Conservation (phyloP, 2,888 invertebrate species). For the Lasioglossum calceatum region DNA sequence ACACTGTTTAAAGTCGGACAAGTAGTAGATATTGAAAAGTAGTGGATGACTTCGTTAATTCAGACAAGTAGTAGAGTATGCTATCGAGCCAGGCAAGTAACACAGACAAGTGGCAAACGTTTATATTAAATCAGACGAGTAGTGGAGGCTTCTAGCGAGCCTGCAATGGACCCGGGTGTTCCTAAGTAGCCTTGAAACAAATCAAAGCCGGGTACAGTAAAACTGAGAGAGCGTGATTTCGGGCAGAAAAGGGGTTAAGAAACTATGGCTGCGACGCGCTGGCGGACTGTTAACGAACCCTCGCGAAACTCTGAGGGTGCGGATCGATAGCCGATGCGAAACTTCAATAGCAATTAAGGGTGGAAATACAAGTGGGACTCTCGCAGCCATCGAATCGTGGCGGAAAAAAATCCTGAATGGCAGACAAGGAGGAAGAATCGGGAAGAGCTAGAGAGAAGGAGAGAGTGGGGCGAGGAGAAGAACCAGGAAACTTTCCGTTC, state of each 20-base stretch:
- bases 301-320: background rate
- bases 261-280: background rate
- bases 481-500: constrained; percentile 25
- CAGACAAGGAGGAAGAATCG: background rate
- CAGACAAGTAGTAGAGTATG: background rate
- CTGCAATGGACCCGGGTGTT: background rate
- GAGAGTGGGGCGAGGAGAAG: background rate
- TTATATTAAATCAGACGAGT: background rate
- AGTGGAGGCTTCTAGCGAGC: background rate
- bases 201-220: background rate
- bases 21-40: background rate
- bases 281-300: constrained; percentile 1
- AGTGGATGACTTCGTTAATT: background rate
- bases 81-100: background rate
- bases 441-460: background rate
- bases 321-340: constrained; percentile 43
- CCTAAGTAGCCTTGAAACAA: background rate
- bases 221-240: background rate
- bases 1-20: background rate
- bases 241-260: background rate
- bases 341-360: constrained; percentile 34
- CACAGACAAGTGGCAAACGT: no score
- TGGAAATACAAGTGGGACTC: constrained; percentile 28
- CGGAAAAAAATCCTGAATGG: background rate
- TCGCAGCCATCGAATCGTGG: background rate